Percentiles rank a stretch among this genome's conserved stretches.
phyloP scores from a whole-genome alignment of 1,140 invertebrate genomes.

The Brachionus asplanchnoidis region DNA sequence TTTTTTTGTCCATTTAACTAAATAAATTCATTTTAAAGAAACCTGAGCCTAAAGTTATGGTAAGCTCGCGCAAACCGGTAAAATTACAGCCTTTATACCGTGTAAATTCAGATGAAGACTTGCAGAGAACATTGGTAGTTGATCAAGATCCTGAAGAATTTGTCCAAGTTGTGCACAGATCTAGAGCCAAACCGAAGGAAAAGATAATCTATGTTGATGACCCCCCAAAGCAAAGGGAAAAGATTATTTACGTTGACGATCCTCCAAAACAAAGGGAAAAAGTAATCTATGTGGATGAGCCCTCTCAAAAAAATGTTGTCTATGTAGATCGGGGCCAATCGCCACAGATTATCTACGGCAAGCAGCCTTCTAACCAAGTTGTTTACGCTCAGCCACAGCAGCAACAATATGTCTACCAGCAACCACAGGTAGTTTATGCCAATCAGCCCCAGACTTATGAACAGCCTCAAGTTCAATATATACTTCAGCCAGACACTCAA shows the following conservation, averaged over 20 bases:
- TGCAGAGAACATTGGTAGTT: neutral
- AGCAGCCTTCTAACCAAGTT: neutral
- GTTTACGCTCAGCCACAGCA: constrained; percentile 13
- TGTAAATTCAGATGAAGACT: constrained; percentile 23
- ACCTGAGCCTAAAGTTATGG: neutral
- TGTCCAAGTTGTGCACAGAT: constrained; percentile 24
- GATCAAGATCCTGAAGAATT: neutral
- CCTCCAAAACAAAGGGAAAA: neutral
- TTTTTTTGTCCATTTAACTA: neutral
- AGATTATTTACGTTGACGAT: constrained; percentile 10
- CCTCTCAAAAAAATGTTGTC: neutral
- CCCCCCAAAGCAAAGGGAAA: neutral
- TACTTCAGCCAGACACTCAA: neutral
- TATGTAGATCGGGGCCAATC: neutral
- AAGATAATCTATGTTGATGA: constrained; percentile 38
- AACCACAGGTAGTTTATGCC: constrained; percentile 24
- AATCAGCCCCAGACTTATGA: constrained; percentile 17
- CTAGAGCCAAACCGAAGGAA: constrained; percentile 33
- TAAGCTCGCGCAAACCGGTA: constrained; percentile 16
- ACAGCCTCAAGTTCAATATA: constrained; percentile 35
- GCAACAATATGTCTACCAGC: constrained; percentile 15
- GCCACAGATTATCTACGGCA: neutral
- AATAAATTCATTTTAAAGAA: neutral
- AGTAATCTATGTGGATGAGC: constrained; percentile 13
- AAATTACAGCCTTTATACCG: constrained; percentile 22